Conservation (phyloP, 1,140 invertebrate genomes). For the Idris sp. region DNA sequence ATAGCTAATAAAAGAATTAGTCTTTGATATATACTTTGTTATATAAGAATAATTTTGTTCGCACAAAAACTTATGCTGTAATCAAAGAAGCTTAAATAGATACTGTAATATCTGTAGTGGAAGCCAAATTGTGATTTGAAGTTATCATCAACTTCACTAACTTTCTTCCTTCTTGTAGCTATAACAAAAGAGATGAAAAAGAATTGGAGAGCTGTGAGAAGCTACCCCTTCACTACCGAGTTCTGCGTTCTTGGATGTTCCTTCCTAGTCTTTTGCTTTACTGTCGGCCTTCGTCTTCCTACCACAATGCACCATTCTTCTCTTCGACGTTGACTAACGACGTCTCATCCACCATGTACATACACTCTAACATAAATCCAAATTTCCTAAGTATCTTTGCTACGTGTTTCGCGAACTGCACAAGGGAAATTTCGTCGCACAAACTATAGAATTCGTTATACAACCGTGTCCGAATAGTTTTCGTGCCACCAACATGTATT, state of each 20-base stretch:
- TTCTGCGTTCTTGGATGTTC: conserved; percentile 63
- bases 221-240: conserved; percentile 61
- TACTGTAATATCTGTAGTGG: too few species aligned
- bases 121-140: conserved; percentile 27
- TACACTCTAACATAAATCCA: conserved; percentile 59
- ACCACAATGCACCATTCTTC: conserved; percentile 72
- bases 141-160: conserved; percentile 26
- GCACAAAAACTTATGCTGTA: too few species aligned
- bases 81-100: too few species aligned
- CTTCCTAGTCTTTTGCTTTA: conserved; percentile 60
- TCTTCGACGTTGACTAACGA: conserved; percentile 73
- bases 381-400: conserved; percentile 63
- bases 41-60: too few species aligned
- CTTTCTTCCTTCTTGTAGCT: conserved; percentile 18
- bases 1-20: too few species aligned
- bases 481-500: conserved; percentile 15
- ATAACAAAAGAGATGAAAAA: conserved; percentile 31
- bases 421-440: conserved; percentile 55
- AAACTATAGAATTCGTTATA: conserved; percentile 55
- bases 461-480: conserved; percentile 52
- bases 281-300: conserved; percentile 60
- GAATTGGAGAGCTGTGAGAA: conserved; percentile 26
- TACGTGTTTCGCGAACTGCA: conserved; percentile 58
- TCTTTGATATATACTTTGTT: too few species aligned
- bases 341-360: conserved; percentile 54